A percentile compares a stretch with the other conserved stretches of the same genome.
Conservation (phyloP, 1,140 invertebrate species). For the Steinernema feltiae region DNA sequence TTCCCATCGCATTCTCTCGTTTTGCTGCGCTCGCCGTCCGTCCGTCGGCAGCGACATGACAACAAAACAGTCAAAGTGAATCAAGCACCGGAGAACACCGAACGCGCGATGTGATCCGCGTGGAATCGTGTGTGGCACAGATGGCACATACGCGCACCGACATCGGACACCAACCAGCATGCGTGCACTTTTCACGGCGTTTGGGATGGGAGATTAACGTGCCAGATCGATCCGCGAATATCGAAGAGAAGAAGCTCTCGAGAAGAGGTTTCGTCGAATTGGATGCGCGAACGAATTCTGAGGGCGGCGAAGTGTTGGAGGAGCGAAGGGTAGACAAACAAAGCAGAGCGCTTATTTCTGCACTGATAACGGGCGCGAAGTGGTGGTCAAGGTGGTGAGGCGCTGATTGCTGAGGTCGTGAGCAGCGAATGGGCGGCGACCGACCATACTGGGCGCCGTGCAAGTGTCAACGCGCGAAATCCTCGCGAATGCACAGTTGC, state of each 20-base stretch:
- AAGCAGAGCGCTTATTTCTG: not conserved
- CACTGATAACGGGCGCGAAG: not conserved
- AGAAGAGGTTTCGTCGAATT: no score
- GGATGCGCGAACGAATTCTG: not conserved
- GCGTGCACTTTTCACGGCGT: not conserved
- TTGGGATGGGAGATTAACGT: not conserved
- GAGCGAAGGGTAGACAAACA: not conserved
- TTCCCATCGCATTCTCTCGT: slow-evolving; percentile 3
- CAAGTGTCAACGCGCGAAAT: not conserved
- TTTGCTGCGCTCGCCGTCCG: not conserved
- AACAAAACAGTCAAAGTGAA: not conserved
- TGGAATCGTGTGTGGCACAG: not conserved
- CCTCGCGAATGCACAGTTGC: no score
- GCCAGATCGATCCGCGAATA: no score
- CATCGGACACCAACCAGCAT: not conserved
- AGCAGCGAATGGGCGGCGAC: no score
- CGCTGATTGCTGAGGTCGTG: not conserved
- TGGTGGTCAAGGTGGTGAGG: not conserved
- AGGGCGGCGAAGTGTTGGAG: no score
- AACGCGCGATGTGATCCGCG: not conserved
- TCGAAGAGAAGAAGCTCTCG: no score
- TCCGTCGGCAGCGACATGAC: not conserved
- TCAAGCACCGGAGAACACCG: not conserved
- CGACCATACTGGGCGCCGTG: no score
- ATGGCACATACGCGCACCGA: not conserved